Base-by-base conservation (phyloP, 1,140 invertebrate genomes). In the Sarcophaga bullata region DNA sequence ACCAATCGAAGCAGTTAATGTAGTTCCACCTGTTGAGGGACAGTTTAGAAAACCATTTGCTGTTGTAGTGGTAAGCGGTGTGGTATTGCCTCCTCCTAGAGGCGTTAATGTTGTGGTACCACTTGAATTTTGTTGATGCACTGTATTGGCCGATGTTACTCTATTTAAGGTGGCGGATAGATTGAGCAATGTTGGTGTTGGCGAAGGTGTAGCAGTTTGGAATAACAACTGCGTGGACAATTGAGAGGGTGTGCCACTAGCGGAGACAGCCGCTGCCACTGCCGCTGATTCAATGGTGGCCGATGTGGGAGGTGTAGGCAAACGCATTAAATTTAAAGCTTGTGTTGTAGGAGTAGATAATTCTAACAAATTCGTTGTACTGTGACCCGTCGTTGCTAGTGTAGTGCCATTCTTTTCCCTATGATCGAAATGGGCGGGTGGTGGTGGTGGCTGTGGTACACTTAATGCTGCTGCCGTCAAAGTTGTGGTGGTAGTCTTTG, bases 251-350 rank as follows among this genome's bases (percentile, higher is more conserved):
- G 73, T n/a, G 8, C 7, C 50, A 47, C 75, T 83, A 1, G 85
- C 15, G 25, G 73, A 84, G 37, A 25, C 73, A 15, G 72, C 73
- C n/a, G 75, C 82, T 48, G 82, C 82, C 46, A 17, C 75, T n/a
- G 82, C 75, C 48, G 78, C 82, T 13, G 80, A 52, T 80, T 89
- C 88, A 54, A 89, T 89, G 7, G 88, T 89, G 4, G 87, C 88
- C 84, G 88, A 89, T 8, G 87, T 89, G 19, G 88, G 88, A 19
- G 88, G 88, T 54, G 88, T 89, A 17, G 88, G 88, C 82, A 89
- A 75, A n/a, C 88, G 88, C 86, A 89, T 87, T 15, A 89, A 83
- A 73, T 89, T 89, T 0, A 89, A 75, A 8, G 88, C 88, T 80
- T 88, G 85, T 13, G 85, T 85, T 78, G 86, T 87, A 7, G n/a